These are phyloP conservation scores for Amphipoea oculea DNA, from an alignment of 2,888 invertebrate genomes.

Conservation along the genomic window DNA sequence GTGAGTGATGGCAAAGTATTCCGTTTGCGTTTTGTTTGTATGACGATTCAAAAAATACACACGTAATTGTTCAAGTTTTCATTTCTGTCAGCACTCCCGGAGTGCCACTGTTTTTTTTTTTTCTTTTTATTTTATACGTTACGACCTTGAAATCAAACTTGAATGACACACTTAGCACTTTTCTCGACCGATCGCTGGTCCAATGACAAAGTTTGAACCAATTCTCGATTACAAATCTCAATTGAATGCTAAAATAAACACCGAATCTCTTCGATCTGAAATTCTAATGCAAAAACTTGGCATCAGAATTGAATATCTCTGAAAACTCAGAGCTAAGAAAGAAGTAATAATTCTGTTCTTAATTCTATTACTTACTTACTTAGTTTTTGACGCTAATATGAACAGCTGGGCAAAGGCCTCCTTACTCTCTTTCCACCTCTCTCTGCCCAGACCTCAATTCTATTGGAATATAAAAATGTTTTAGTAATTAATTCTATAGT, in stretches of 20 bases:
- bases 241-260: slow-evolving; percentile 78
- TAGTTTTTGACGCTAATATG: no score
- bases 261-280: slow-evolving; percentile 76
- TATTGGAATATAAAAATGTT: not conserved
- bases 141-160: not conserved
- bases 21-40: no score
- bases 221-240: slow-evolving; percentile 69
- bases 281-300: slow-evolving; percentile 81
- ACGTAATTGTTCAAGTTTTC: no score
- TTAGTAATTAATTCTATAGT: not conserved
- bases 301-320: slow-evolving; percentile 71
- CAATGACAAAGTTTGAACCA: slow-evolving; percentile 52
- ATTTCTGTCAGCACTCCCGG: no score
- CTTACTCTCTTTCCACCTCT: no score
- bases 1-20: no score
- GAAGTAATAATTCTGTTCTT: slow-evolving; percentile 24
- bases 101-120: no score
- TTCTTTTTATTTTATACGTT: not conserved
- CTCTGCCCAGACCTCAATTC: no score
- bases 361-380: not conserved
- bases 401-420: no score
- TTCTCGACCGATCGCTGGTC: slow-evolving; percentile 3
- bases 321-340: slow-evolving; percentile 67
- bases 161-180: not conserved
- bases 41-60: no score